phyloP scores from a whole-genome alignment of 2,888 invertebrate genomes.

The Drosophila vallismaia region DNA sequence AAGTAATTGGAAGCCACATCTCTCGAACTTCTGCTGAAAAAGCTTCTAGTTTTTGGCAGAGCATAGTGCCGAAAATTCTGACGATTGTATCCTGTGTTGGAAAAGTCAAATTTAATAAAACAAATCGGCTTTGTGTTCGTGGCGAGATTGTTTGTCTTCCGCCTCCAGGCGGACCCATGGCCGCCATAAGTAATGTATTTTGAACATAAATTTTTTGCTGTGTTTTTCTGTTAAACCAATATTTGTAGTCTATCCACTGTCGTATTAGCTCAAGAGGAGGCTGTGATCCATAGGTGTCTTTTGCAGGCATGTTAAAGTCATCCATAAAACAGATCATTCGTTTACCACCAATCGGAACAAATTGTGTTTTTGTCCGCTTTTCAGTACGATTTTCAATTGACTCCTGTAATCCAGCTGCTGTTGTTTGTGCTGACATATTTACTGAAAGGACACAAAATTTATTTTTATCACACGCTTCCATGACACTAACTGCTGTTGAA shows the following conservation, averaged over 20 bases:
- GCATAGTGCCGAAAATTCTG: conserved; percentile 93
- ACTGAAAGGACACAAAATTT: conserved; percentile 89
- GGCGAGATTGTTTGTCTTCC: conserved; percentile 92
- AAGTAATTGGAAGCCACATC: conserved; percentile 87
- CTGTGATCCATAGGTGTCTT: conserved; percentile 94
- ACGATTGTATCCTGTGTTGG: conserved; percentile 91
- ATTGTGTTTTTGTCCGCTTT: conserved; percentile 93
- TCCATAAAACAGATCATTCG: conserved; percentile 94
- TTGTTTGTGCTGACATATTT: conserved; percentile 95
- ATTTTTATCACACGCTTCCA: conserved; percentile 85
- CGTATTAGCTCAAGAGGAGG: conserved; percentile 93
- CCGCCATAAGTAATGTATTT: conserved; percentile 90
- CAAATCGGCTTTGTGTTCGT: conserved; percentile 91
- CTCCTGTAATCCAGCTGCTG: conserved; percentile 93
- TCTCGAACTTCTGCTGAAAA: conserved; percentile 92
- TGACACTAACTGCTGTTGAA: conserved; percentile 89
- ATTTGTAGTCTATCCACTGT: conserved; percentile 94
- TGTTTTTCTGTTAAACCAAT: conserved; percentile 93
- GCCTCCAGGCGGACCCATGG: conserved; percentile 95
- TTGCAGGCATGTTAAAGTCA: conserved; percentile 96
- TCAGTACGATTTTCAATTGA: conserved; percentile 94
- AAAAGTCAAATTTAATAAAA: conserved; percentile 91
- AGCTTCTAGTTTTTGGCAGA: conserved; percentile 90
- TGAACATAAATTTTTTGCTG: conserved; percentile 91
- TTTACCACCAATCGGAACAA: conserved; percentile 92